Base-by-base conservation (phyloP, 2,113 vertebrate species). In the Riparia riparia region DNA sequence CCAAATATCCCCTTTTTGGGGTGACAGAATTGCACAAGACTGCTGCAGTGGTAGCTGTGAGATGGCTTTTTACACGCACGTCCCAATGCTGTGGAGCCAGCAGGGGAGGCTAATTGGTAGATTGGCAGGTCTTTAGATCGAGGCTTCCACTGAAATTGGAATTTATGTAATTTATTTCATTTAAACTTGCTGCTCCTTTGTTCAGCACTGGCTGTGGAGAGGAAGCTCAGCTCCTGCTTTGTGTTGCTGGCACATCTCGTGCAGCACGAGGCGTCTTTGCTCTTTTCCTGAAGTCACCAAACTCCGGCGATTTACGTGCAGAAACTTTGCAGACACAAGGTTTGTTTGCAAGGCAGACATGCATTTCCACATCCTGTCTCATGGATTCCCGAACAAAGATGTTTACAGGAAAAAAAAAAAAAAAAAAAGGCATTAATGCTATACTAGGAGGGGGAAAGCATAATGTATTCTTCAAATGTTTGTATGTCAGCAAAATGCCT, bases 381-480 rank as follows among this genome's bases (percentile, higher is more conserved):
- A 31, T 82, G 93, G 91, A 95, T 97, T 94, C 96, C 96, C 73
- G 93, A 74, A 85, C 93, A 95, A 92, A 97, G 91, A 88, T 90
- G 93, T 97, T 97, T 96, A 94, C 95, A 97, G 97, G 97, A 97
- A 90, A 82, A 89, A 95, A 90, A 50, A 41, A 26, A 57, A 56
- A 21, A 56, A 73, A 68, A 49, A 37, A 69, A 51, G 32, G 60
- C 93, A 86, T 74, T 97, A 98, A 95, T 97, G 96, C 96, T 91
- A 25, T 91, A 79, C 57, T 71, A 88, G 89, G 95, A 97, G 85
- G 80, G 82, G 56, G 92, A 95, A 96, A 95, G 92, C 89, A 81
- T 98, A 98, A 98, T 98, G 97, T 97, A 98, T 98, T 98, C 98
- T 98, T 97, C 97, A 98, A 98, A 98, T 98, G 98, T 97, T 98